Percentiles rank a stretch among this genome's conserved stretches.
Evolutionary conservation across 2,113 vertebrate genomes (phyloP).

Genomic region (Anhinga anhinga): DNA sequence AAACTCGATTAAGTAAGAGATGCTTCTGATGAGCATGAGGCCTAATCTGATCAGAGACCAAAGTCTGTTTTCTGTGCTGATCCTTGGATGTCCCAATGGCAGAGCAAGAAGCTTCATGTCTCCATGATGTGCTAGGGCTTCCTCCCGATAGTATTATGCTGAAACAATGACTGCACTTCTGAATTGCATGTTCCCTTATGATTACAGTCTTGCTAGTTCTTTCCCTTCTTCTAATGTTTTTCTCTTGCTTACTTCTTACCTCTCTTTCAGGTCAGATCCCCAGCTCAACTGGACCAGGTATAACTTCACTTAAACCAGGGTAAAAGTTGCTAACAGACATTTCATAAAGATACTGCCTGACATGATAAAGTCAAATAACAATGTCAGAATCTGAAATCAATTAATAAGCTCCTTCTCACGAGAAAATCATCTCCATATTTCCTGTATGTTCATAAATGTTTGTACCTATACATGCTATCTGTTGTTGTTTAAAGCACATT

Average conservation of each 20-base stretch:
- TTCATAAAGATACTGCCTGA: background rate
- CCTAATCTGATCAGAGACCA: background rate
- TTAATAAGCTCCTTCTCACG: background rate
- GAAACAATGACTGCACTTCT: background rate
- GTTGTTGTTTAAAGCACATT: background rate
- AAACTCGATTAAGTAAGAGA: background rate
- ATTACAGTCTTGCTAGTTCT: background rate
- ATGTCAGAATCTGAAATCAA: background rate
- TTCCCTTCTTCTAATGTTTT: background rate
- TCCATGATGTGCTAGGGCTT: background rate
- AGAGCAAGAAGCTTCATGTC: background rate
- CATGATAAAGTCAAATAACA: background rate
- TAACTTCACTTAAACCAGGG: background rate
- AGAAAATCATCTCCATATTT: background rate
- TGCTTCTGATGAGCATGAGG: background rate
- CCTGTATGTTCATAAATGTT: background rate
- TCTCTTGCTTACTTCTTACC: background rate
- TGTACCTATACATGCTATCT: background rate
- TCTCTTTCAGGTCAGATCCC: background rate
- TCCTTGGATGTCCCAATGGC: background rate
- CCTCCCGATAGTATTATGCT: background rate
- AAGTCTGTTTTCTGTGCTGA: background rate
- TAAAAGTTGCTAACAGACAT: background rate
- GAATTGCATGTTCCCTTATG: background rate
- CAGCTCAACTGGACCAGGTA: background rate